These are phyloP conservation scores for Ailurus styani DNA, from an alignment of 2,113 vertebrate species.

Conservation along the genomic window DNA sequence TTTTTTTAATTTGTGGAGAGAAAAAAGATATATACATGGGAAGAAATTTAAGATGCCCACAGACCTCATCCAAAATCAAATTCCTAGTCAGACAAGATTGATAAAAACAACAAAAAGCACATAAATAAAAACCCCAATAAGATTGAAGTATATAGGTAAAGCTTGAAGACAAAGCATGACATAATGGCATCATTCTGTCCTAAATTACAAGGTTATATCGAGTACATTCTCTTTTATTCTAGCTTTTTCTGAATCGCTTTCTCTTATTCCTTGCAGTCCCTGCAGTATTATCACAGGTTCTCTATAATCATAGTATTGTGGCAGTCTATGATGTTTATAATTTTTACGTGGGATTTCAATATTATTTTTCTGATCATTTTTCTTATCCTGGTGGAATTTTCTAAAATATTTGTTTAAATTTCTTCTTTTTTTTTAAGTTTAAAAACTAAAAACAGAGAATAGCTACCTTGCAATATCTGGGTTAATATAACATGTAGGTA, in stretches of 20 bases:
- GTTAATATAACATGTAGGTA: not conserved
- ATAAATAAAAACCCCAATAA: not conserved
- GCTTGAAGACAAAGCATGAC: not conserved
- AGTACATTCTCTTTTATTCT: constrained; percentile 5
- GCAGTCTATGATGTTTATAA: not conserved
- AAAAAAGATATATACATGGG: not conserved
- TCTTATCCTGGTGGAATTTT: not conserved
- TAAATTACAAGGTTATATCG: constrained; percentile 9
- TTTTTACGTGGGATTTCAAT: not conserved
- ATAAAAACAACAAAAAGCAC: not conserved
- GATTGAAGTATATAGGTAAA: not conserved
- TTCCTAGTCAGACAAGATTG: not conserved
- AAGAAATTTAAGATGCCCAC: not conserved
- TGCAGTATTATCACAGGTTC: not conserved
- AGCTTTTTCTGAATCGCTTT: not conserved
- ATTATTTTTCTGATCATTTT: not conserved
- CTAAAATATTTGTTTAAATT: constrained; percentile 21
- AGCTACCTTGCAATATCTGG: not conserved
- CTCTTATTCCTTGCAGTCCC: not conserved
- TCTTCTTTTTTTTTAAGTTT: not conserved
- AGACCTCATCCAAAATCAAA: not conserved
- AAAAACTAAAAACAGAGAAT: not conserved
- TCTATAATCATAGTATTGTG: not conserved
- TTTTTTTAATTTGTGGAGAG: not conserved
- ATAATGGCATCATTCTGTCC: not conserved